Evolutionary conservation across 2,113 vertebrate species (phyloP), one percentile per base, ranked within the genome.

Genomic region (Platycercus adscitus): DNA sequence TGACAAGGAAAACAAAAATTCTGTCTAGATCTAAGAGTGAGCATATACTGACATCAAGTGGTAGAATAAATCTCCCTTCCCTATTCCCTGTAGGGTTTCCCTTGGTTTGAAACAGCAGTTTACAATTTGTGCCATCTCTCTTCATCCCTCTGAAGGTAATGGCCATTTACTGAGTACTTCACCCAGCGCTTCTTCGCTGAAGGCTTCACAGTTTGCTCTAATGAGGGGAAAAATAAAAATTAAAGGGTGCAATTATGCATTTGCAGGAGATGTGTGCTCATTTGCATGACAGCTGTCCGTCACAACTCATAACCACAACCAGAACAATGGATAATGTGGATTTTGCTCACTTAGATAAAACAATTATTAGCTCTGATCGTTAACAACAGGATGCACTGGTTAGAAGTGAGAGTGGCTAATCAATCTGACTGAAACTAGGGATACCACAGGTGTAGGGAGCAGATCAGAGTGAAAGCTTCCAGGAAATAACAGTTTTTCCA

Each of bases 1-100:
- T 28, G 9, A 37, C 49, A 78, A 90, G n/a, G 24, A 56, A 58
- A 81, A 86, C n/a, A 61, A 65, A 55, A 46, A 64, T 1, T 10
- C n/a, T 3, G 4, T 39, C 10, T 41, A 18, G 19, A 76, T 93
- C 81, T 75, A 76, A 73, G 21, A 90, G 35, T 71, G 13, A 85
- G 53, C 52, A 63, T 39, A 88, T 55, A 91, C 44, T 88, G 93
- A 94, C 73, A 93, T 60, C 70, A 53, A 94, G 93, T 47, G 73
- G 70, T 71, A 10, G 43, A 91, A 91, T 25, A 69, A 16, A 52
- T n/a, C 56, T 77, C 64, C 37, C 61, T 78, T 61, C 41, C 25
- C 47, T 68, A 2, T 26, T 81, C 26, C 79, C 63, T 82, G 33
- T 14, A 72, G 81, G 47, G 72, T 50, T 39, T 46, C 25, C 31